Evolutionary conservation across 1,140 invertebrate genomes (phyloP).

Genomic region (Bilobella aurantiaca): DNA sequence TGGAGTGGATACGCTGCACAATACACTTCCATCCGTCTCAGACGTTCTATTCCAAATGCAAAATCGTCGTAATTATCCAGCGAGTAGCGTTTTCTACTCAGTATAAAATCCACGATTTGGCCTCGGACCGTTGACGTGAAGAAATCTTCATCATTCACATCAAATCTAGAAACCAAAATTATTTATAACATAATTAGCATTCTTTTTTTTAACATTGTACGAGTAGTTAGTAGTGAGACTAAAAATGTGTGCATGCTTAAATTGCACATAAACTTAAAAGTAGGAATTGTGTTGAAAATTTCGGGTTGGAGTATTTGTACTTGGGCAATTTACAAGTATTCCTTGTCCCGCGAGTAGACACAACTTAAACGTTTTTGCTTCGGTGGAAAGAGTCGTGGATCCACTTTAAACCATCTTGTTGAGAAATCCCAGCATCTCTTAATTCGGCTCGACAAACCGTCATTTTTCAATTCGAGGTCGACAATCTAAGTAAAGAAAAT

Average conservation of each 20-base stretch:
- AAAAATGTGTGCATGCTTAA: too few species aligned
- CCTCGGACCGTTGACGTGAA: slow-evolving; percentile 69
- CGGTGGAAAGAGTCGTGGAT: slow-evolving; percentile 56
- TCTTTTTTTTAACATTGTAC: too few species aligned
- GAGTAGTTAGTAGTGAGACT: too few species aligned
- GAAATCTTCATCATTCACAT: slow-evolving; percentile 65
- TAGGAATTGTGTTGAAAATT: too few species aligned
- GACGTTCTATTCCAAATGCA: slow-evolving; percentile 71
- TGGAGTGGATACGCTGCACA: slow-evolving; percentile 79
- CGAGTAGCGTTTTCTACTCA: slow-evolving; percentile 73
- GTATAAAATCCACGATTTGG: slow-evolving; percentile 80
- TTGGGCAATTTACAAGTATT: slow-evolving; percentile 73
- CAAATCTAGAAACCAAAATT: slow-evolving; percentile 69
- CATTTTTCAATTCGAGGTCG: background rate
- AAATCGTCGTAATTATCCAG: slow-evolving; percentile 53
- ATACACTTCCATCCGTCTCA: slow-evolving; percentile 53
- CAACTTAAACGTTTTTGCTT: slow-evolving; percentile 59
- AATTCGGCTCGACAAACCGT: slow-evolving; percentile 39
- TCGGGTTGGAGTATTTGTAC: too few species aligned
- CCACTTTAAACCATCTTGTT: slow-evolving; percentile 52
- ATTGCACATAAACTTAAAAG: too few species aligned
- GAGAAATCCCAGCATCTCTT: slow-evolving; percentile 50
- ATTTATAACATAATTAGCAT: too few species aligned
- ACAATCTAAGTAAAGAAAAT: background rate
- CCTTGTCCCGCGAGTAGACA: slow-evolving; percentile 73